phyloP scores from a whole-genome alignment of 64 coral and sea anemone species.

The Hydrozoanthus tunicans region DNA sequence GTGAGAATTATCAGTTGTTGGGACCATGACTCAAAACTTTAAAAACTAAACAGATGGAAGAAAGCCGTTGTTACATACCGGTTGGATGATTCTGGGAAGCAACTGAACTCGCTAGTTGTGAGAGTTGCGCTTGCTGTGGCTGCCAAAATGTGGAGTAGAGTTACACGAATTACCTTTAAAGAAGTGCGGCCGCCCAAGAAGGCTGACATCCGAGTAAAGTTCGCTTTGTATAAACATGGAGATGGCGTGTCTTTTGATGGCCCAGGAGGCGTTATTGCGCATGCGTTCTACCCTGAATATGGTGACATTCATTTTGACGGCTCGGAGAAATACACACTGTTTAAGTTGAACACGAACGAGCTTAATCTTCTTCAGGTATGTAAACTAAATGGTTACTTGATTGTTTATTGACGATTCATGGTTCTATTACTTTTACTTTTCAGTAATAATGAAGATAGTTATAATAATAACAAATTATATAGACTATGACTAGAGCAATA shows the following conservation, averaged over 20 bases:
- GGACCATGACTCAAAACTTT: too few relatives aligned
- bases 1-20: too few relatives aligned
- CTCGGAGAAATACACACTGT: conserved; percentile 6
- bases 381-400: not conserved
- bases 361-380: conserved; percentile 20
- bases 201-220: conserved; percentile 16
- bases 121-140: not conserved
- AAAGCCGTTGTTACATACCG: not conserved
- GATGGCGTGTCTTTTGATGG: conserved; percentile 5
- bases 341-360: not conserved
- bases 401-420: not conserved
- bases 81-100: not conserved
- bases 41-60: not conserved
- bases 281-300: conserved; percentile 28
- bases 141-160: not conserved
- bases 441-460: too few relatives aligned
- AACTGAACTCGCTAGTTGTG: not conserved
- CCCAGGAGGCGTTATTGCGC: not conserved
- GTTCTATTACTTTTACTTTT: not conserved
- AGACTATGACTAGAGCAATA: too few relatives aligned
- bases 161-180: not conserved
- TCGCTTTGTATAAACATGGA: conserved; percentile 10
- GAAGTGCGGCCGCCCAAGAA: not conserved
- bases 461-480: too few relatives aligned
- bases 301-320: conserved; percentile 31